phyloP scores from a whole-genome alignment of 2,797 vertebrate species.

The Falco berigora region DNA sequence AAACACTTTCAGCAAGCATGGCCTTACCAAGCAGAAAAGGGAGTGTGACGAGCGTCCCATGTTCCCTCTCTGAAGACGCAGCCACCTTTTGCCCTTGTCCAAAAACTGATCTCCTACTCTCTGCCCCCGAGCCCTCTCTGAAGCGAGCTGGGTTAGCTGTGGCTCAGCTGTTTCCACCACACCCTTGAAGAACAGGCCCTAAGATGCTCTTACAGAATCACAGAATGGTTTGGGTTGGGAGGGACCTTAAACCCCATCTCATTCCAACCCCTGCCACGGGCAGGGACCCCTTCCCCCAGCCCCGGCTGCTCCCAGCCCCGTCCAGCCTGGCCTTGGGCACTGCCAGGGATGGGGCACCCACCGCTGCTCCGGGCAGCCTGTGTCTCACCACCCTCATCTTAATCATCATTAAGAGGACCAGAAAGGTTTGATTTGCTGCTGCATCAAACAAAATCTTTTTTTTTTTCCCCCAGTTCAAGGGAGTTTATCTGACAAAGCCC shows the following conservation, averaged over 20 bases:
- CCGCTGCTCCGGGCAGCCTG: not conserved
- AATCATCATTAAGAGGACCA: not conserved
- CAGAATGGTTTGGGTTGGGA: not conserved
- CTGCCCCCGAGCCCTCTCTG: not conserved
- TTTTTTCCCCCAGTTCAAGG: not conserved
- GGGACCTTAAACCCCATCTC: not conserved
- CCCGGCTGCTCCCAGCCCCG: not conserved
- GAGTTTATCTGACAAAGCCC: not conserved
- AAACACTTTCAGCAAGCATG: not conserved
- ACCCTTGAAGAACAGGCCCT: not conserved
- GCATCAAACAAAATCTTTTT: not conserved
- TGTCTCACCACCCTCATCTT: not conserved
- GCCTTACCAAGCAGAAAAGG: not conserved
- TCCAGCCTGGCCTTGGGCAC: not conserved
- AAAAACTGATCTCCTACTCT: not conserved
- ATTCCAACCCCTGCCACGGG: not conserved
- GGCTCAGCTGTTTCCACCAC: not conserved
- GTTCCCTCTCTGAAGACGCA: not conserved
- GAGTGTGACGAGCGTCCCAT: not conserved
- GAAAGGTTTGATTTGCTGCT: not conserved
- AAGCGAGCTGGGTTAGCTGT: not conserved
- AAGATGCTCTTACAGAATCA: not conserved
- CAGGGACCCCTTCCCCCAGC: not conserved
- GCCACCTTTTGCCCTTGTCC: not conserved
- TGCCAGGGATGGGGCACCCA: not conserved